phyloP scores from a whole-genome alignment of 2,888 invertebrate genomes.

The Melangyna quadrimaculata region DNA sequence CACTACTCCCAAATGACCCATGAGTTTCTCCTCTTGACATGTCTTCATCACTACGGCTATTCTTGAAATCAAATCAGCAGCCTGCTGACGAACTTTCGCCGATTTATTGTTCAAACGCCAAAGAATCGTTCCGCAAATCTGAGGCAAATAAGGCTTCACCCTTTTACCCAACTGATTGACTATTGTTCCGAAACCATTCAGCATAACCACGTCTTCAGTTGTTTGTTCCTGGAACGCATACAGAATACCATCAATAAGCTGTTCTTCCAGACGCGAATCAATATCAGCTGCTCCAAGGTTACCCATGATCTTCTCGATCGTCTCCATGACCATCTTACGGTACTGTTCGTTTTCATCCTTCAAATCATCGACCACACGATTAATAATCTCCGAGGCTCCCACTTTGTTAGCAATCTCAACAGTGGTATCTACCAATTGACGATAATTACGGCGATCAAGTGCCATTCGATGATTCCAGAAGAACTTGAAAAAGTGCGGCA shows the following conservation, averaged over 20 bases:
- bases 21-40: constrained; percentile 99
- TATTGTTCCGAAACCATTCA: constrained; percentile 99
- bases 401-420: constrained; percentile 99
- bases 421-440: constrained; percentile 99
- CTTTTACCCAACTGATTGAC: constrained; percentile 98
- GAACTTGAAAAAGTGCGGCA: constrained; percentile 99
- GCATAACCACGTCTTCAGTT: constrained; percentile 99
- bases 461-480: constrained; percentile 99
- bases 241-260: constrained; percentile 98
- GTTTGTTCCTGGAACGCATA: constrained; percentile 99
- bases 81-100: constrained; percentile 99
- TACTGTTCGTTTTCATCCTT: constrained; percentile 99
- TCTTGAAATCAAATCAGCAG: constrained; percentile 98
- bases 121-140: constrained; percentile 99
- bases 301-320: constrained; percentile 99
- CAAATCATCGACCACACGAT: constrained; percentile 98
- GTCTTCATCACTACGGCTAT: constrained; percentile 99
- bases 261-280: constrained; percentile 98
- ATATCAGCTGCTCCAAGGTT: constrained; percentile 99
- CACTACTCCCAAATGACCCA: constrained; percentile 99
- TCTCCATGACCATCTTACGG: constrained; percentile 99
- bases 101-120: constrained; percentile 99
- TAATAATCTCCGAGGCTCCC: constrained; percentile 99
- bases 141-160: constrained; percentile 98
- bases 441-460: constrained; percentile 97